Evolutionary conservation across 2,888 invertebrate genomes (phyloP).

Genomic region (Plagodis pulveraria): DNA sequence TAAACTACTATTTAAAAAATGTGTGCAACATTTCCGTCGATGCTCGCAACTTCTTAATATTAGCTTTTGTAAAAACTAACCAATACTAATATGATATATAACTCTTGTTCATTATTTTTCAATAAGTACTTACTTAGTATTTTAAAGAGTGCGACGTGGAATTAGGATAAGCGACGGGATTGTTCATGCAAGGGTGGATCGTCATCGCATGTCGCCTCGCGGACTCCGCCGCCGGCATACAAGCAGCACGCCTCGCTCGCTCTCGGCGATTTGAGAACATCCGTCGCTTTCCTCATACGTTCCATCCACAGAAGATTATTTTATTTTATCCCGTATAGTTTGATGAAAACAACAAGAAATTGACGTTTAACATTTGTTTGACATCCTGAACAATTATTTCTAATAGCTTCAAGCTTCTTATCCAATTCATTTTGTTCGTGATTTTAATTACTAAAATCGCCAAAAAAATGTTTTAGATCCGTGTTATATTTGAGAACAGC

Average conservation of each 20-base stretch:
- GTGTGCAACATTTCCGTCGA: too few relatives aligned
- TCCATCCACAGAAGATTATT: constrained; percentile 31
- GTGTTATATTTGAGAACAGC: too few relatives aligned
- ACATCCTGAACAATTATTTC: constrained; percentile 4
- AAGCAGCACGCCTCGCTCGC: constrained; percentile 58
- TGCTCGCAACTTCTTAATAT: too few relatives aligned
- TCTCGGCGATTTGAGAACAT: constrained; percentile 61
- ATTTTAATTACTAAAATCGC: too few relatives aligned
- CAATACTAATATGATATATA: background rate
- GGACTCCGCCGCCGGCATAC: constrained; percentile 68
- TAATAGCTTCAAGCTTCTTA: background rate
- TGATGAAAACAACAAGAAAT: constrained; percentile 15
- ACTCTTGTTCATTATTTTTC: background rate
- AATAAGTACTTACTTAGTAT: background rate
- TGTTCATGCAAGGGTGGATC: constrained; percentile 34
- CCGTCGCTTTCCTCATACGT: constrained; percentile 49
- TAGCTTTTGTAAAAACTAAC: background rate
- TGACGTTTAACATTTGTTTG: constrained; percentile 9
- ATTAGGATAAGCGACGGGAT: constrained; percentile 25
- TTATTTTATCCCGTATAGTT: constrained; percentile 21
- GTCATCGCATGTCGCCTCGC: constrained; percentile 44
- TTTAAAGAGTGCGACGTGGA: constrained; percentile 19
- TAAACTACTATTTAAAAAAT: too few relatives aligned
- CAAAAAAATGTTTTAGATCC: too few relatives aligned
- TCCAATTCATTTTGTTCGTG: too few relatives aligned